Evolutionary conservation across 2,113 vertebrate species (phyloP).

Genomic region (Drymodes brunneopygia): DNA sequence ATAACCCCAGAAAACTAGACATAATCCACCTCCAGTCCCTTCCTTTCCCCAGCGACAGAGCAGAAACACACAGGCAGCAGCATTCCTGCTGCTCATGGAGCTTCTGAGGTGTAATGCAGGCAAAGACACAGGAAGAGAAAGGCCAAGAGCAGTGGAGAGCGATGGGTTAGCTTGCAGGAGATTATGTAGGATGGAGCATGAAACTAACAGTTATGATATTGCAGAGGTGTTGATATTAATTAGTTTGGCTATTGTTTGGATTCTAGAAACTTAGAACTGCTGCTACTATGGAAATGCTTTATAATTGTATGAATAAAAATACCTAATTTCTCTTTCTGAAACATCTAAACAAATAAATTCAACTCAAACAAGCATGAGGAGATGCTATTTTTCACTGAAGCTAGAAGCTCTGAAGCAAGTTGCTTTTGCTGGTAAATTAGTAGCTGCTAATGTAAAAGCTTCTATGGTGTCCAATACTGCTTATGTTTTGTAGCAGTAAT

Average conservation of each 20-base stretch:
- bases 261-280: neutral
- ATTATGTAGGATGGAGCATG: neutral
- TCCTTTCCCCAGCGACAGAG: neutral
- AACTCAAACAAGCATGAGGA: neutral
- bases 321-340: neutral
- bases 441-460: neutral
- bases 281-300: neutral
- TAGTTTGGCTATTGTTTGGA: neutral
- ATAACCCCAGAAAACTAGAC: neutral
- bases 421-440: neutral
- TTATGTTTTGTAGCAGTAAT: neutral
- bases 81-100: neutral
- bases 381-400: neutral
- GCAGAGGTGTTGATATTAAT: neutral
- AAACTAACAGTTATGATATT: neutral
- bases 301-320: neutral
- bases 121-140: neutral
- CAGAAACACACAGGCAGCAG: neutral
- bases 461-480: neutral
- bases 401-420: neutral
- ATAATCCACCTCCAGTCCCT: neutral
- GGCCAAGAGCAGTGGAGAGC: neutral
- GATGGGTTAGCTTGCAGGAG: neutral
- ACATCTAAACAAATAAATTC: neutral
- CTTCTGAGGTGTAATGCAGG: neutral